A percentile compares a stretch with the other conserved stretches of the same genome.
phyloP scores from a whole-genome alignment of 2,888 invertebrate species.

The Xylota sylvarum region DNA sequence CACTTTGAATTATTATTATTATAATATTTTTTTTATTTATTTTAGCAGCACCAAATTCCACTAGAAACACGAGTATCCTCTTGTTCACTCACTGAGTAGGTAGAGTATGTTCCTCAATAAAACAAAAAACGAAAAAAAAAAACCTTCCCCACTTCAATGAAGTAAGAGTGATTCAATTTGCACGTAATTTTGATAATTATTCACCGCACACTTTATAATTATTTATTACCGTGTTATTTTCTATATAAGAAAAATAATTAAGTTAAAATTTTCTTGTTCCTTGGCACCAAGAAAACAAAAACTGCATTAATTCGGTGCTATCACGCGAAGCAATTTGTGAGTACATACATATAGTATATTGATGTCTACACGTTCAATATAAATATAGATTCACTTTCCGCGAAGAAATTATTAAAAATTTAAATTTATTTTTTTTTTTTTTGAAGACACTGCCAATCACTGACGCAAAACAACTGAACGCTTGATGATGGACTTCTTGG shows the following conservation, averaged over 20 bases:
- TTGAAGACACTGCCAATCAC: constrained; percentile 45
- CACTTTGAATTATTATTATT: constrained; percentile 16
- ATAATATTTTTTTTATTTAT: not conserved
- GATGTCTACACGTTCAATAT: not conserved
- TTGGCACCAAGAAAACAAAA: constrained; percentile 26
- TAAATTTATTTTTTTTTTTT: not conserved
- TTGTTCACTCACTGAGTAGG: constrained; percentile 18
- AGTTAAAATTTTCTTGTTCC: constrained; percentile 46
- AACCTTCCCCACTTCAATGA: constrained; percentile 15
- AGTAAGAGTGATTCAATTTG: constrained; percentile 42
- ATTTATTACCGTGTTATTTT: constrained; percentile 5
- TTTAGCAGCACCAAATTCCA: not conserved
- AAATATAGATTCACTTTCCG: constrained; percentile 61
- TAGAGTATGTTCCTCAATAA: constrained; percentile 1
- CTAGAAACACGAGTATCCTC: not conserved
- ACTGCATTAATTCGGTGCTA: constrained; percentile 32
- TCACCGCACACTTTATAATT: constrained; percentile 18
- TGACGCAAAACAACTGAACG: constrained; percentile 78
- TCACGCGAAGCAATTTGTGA: constrained; percentile 31
- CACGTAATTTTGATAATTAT: constrained; percentile 59
- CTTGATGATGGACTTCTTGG: constrained; percentile 80
- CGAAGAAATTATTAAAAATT: constrained; percentile 8
- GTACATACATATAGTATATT: too few species aligned
- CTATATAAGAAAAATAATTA: constrained; percentile 13
- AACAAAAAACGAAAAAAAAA: not conserved